These are phyloP conservation scores for Macrostomum lignano DNA, from an alignment of 1,140 invertebrate genomes.

Conservation along the genomic window DNA sequence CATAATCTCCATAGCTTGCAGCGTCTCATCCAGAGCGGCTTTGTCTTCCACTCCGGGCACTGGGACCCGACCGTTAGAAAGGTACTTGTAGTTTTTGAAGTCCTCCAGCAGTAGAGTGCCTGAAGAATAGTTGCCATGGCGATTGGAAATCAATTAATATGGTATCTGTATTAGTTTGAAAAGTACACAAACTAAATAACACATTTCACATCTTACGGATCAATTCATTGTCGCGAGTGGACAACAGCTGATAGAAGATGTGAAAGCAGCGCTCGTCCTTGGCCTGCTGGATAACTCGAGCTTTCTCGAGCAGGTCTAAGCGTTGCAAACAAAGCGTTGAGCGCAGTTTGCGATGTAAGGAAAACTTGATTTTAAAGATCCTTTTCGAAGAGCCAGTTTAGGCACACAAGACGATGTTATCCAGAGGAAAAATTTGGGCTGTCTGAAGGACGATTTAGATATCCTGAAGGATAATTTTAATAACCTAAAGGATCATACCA, in stretches of 20 bases:
- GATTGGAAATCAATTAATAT: too few relatives aligned
- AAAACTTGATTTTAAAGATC: neutral
- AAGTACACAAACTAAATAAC: too few relatives aligned
- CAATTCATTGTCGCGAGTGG: too few relatives aligned
- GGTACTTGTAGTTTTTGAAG: constrained; percentile 63
- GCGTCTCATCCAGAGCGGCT: constrained; percentile 63
- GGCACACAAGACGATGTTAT: too few relatives aligned
- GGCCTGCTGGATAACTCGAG: constrained; percentile 80
- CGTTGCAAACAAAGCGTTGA: neutral
- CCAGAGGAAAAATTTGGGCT: too few relatives aligned
- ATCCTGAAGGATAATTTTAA: too few relatives aligned
- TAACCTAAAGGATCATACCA: too few relatives aligned
- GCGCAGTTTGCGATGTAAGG: neutral
- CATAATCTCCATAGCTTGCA: constrained; percentile 96
- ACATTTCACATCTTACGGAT: too few relatives aligned
- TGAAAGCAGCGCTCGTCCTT: constrained; percentile 89
- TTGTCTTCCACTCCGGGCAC: constrained; percentile 79
- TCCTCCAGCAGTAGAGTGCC: constrained; percentile 84
- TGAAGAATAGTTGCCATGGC: too few relatives aligned
- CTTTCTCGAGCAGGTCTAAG: constrained; percentile 71
- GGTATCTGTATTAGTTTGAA: too few relatives aligned
- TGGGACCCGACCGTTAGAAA: constrained; percentile 46
- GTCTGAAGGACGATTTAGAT: too few relatives aligned
- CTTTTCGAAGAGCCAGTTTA: neutral
- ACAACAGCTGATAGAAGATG: constrained; percentile 90